Base-by-base conservation (phyloP, 2,888 invertebrate genomes). In the Pantelozetes paolii region DNA sequence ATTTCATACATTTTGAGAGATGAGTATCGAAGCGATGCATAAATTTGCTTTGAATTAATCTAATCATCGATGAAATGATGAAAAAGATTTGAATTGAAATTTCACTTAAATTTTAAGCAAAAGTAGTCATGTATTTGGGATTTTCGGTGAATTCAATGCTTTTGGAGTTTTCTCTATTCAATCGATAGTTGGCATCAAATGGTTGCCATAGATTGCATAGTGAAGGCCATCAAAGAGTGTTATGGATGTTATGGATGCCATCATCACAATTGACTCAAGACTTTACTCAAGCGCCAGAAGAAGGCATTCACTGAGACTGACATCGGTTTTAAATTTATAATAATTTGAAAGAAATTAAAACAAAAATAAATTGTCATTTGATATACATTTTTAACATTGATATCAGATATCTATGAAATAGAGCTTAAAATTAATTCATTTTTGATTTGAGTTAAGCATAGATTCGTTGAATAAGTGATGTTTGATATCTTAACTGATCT, bases 231-330 rank as follows among this genome's bases (percentile, higher is more conserved):
- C 64, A 64, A 36, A 32, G 36, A 36, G 36, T 64, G 64, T 3
- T 48, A 64, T 64, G 64, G 64, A 64, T 64, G 64, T 3, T 48
- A 64, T 64, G 64, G 64, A 64, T 64, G 64, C 64, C 64, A 64
- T 64, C 64, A 64, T 30, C 64, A 64, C 64, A 64, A 64, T 64
- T 64, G 36, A 64, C 64, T 64, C 28, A 36, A 36, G 32, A 36
- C 64, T 64, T 36, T 5, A 36, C 30, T 28, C 15, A 15, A 23
- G 15, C 59, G 59, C n/a, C 59, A 59, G 5, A 13, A 59, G 28
- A 30, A 20, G 11, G 32, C 30, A 59, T 30, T 13, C 18, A 59
- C 59, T 28, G 59, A 59, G 32, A 23, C 28, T 30, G 23, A 59
- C 32, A 26, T 13, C n/a, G 23, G 18, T 15, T 23, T 59, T 1